Percentiles rank a stretch among this genome's conserved stretches.
Evolutionary conservation across 2,797 vertebrate species (phyloP).

Genomic region (Philypnodon macrostomus): DNA sequence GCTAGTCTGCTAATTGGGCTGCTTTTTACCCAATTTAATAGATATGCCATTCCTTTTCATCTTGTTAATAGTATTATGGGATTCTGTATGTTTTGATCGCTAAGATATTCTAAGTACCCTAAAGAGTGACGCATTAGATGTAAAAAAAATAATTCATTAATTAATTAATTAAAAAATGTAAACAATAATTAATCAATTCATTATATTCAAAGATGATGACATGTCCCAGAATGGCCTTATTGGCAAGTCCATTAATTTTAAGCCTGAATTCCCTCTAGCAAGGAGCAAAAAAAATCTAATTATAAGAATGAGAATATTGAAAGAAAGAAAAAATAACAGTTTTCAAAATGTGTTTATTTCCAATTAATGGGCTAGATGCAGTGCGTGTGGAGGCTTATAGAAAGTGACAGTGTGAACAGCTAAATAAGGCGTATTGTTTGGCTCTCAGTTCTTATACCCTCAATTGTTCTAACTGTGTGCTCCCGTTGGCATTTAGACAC

Average conservation of each 20-base stretch:
- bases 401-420: constrained; percentile 42
- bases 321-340: constrained; percentile 15
- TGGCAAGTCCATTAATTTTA: constrained; percentile 47
- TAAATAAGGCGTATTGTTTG: constrained; percentile 25
- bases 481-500: constrained; percentile 28
- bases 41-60: neutral
- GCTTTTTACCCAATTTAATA: no score
- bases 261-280: constrained; percentile 34
- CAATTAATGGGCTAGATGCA: constrained; percentile 40
- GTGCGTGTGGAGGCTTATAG: constrained; percentile 23
- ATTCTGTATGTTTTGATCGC: no score
- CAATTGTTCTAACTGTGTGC: constrained; percentile 19
- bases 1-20: neutral
- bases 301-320: constrained; percentile 19
- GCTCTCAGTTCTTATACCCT: constrained; percentile 8
- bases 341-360: constrained; percentile 48
- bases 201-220: no score
- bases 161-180: no score
- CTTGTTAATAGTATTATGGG: no score
- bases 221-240: no score
- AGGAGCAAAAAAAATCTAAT: constrained; percentile 32
- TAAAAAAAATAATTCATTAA: no score
- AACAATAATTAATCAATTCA: no score
- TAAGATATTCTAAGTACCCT: no score
- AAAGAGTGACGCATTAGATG: no score